Conservation (phyloP, 2,888 invertebrate genomes). For the Zaprionus bogoriensis region DNA sequence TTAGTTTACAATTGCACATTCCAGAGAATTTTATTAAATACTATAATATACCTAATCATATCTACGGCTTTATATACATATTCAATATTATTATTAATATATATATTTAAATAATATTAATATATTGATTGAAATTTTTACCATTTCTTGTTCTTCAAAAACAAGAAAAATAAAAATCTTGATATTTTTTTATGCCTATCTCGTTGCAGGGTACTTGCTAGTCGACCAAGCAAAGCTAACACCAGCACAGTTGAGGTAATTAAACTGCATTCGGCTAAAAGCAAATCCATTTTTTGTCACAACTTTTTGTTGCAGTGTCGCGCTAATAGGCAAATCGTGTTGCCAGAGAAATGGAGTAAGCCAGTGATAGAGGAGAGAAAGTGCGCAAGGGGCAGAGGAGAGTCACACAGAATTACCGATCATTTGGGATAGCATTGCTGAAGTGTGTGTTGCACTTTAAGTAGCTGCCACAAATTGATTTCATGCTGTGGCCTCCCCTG, state of each 20-base stretch:
- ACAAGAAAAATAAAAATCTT: too few relatives aligned
- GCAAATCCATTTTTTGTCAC: conserved; percentile 53
- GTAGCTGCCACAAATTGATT: conserved; percentile 77
- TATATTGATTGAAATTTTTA: too few relatives aligned
- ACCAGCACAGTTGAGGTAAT: conserved; percentile 55
- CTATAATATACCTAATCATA: too few relatives aligned
- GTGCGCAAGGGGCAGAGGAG: not conserved
- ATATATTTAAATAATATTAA: too few relatives aligned
- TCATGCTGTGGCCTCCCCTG: conserved; percentile 52
- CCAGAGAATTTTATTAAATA: too few relatives aligned
- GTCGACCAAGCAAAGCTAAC: not conserved
- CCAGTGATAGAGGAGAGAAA: not conserved
- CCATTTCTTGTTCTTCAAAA: too few relatives aligned
- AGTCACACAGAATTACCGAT: not conserved
- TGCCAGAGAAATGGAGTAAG: conserved; percentile 18
- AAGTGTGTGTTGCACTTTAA: conserved; percentile 65
- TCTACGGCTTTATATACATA: too few relatives aligned
- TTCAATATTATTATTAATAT: too few relatives aligned
- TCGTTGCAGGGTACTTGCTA: not conserved
- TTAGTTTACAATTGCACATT: too few relatives aligned
- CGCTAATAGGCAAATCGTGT: conserved; percentile 71
- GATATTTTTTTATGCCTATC: too few relatives aligned
- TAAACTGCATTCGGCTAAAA: conserved; percentile 55
- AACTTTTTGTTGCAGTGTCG: conserved; percentile 36
- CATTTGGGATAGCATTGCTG: conserved; percentile 2